These are phyloP conservation scores for Amniataba percoides DNA, from an alignment of 2,797 vertebrate genomes.

Conservation along the genomic window DNA sequence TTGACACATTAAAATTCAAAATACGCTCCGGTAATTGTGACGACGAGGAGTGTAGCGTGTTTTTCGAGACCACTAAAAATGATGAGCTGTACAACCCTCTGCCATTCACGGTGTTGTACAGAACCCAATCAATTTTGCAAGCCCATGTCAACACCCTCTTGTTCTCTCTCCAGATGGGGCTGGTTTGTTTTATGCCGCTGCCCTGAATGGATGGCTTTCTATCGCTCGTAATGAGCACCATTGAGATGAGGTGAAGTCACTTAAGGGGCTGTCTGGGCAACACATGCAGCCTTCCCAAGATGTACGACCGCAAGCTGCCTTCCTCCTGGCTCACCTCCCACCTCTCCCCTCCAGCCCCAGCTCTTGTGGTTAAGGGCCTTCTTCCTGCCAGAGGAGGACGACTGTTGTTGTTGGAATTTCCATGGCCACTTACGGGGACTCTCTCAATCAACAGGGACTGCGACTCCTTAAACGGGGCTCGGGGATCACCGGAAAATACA, in stretches of 20 bases:
- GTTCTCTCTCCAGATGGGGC: conserved; percentile 62
- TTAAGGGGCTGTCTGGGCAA: conserved; percentile 77
- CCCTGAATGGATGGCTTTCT: conserved; percentile 70
- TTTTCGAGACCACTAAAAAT: conserved; percentile 5
- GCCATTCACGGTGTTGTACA: conserved; percentile 15
- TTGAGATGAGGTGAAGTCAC: conserved; percentile 76
- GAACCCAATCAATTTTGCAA: conserved; percentile 41
- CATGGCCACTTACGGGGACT: conserved; percentile 71
- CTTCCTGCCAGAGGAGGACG: conserved; percentile 79
- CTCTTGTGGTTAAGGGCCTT: conserved; percentile 77
- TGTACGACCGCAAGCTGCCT: conserved; percentile 71
- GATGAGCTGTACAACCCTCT: conserved; percentile 3
- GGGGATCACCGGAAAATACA: conserved; percentile 49
- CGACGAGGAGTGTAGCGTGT: conserved; percentile 21
- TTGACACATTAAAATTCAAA: conserved; percentile 36
- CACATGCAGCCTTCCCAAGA: conserved; percentile 74
- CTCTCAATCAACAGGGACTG: conserved; percentile 69
- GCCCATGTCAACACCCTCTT: conserved; percentile 44
- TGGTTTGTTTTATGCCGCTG: conserved; percentile 60
- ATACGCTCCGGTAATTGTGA: conserved; percentile 26
- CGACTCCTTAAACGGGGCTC: conserved; percentile 56
- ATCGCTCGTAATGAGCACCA: conserved; percentile 71
- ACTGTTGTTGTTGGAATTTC: conserved; percentile 78
- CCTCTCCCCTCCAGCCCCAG: conserved; percentile 44
- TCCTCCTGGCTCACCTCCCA: conserved; percentile 58